Evolutionary conservation across 2,113 vertebrate genomes (phyloP), one percentile per base, ranked within the genome.

Genomic region (Anthoscopus minutus): DNA sequence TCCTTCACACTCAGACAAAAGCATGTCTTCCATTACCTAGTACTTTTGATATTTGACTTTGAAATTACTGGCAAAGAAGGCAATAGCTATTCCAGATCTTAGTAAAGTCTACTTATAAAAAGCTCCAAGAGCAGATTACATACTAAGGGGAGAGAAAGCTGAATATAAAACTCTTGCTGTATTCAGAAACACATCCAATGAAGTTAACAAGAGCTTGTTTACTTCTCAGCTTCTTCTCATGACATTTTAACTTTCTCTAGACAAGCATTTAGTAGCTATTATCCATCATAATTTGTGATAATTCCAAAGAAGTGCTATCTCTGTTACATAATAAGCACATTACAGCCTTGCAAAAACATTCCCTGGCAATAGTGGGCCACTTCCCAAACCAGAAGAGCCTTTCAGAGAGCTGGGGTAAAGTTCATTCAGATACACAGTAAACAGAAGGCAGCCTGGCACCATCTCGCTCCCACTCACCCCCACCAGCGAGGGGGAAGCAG

Each of bases 121-220:
- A 95, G 95, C 93, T 93, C 89, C 89, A 73, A 93, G 92, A 95
- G 92, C 94, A 97, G 96, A 97, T 96, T 96, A 96, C 85, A 92
- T 89, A 76, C 93, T 87, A 85, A 96, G 81, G 93, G 51, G 88
- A 92, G 70, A 96, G 81, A 93, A 95, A 94, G 90, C 93, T 95
- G 96, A 95, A 97, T 96, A 97, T 95, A 96, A 96, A 96, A 95
- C 94, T 45, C 92, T 47, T 57, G 93, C 84, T 88, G 86, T 58
- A 77, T 91, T 95, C 86, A 10, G 73, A 76, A 96, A 85, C 87
- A 15, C 78, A 90, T 62, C 58, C 23, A 66, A 96, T 93, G 72
- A 89, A 96, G 93, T 94, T 97, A 97, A 97, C 81, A 89, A 53
- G 92, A 97, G 89, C 82, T 88, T 97, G 93, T 96, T 96, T 96